These are phyloP conservation scores for Drosophila siamana DNA, from an alignment of 2,888 invertebrate species.

Conservation along the genomic window DNA sequence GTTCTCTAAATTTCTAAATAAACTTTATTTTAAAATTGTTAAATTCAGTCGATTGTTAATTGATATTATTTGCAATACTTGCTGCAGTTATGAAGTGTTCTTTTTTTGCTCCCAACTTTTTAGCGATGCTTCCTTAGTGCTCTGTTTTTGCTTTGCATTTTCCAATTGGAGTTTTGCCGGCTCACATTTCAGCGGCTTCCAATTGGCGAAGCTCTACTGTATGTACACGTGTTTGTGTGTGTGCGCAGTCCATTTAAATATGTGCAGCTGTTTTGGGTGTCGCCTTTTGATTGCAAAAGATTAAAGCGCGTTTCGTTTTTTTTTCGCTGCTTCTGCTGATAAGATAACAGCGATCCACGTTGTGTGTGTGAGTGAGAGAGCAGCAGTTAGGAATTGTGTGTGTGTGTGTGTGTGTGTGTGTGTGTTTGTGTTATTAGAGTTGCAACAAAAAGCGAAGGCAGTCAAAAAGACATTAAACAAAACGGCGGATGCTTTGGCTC, in stretches of 20 bases:
- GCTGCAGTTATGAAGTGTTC: background rate
- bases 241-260: constrained; percentile 22
- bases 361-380: constrained; percentile 3
- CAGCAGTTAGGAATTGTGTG: no score
- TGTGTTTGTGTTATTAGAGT: constrained; percentile 2
- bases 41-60: no score
- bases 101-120: background rate
- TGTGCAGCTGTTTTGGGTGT: constrained; percentile 44
- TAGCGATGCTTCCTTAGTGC: background rate
- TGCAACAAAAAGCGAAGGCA: constrained; percentile 22
- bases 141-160: background rate
- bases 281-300: constrained; percentile 60
- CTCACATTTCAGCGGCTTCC: background rate
- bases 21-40: no score
- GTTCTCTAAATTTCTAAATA: no score
- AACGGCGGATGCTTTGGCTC: constrained; percentile 56
- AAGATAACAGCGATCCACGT: constrained; percentile 52
- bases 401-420: background rate
- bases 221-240: background rate
- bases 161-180: background rate
- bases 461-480: constrained; percentile 53
- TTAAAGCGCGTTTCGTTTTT: constrained; percentile 35
- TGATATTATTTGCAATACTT: background rate
- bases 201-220: background rate
- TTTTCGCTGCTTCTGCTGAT: constrained; percentile 37